Conservation (phyloP, 2,888 invertebrate genomes). For the Morpho helenor region DNA sequence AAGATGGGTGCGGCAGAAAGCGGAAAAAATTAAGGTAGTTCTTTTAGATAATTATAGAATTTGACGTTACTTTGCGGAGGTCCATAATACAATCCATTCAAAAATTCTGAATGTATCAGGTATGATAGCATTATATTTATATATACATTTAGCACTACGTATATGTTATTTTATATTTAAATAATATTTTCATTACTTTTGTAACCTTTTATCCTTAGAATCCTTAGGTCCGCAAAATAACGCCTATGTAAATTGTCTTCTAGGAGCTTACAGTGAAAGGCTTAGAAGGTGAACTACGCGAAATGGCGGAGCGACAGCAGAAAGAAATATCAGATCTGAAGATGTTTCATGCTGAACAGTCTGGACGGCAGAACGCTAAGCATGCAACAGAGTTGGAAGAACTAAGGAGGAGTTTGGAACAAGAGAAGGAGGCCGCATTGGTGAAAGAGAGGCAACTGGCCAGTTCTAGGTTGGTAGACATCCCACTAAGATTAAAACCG, state of each 20-base stretch:
- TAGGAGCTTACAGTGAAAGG: slow-evolving; percentile 92
- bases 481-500: too few relatives aligned
- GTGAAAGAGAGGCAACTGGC: slow-evolving; percentile 67
- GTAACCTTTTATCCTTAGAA: too few relatives aligned
- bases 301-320: slow-evolving; percentile 86
- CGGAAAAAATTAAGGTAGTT: slow-evolving; percentile 89
- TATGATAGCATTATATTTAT: too few relatives aligned
- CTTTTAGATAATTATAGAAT: background rate
- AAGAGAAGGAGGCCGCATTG: slow-evolving; percentile 61
- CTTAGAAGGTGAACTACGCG: slow-evolving; percentile 89
- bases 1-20: slow-evolving; percentile 90
- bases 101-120: too few relatives aligned
- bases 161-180: too few relatives aligned
- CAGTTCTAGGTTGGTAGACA: slow-evolving; percentile 55
- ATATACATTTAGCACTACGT: too few relatives aligned
- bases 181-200: too few relatives aligned
- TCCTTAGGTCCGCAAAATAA: too few relatives aligned
- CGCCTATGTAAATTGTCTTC: slow-evolving; percentile 4
- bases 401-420: slow-evolving; percentile 77
- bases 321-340: slow-evolving; percentile 79
- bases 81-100: too few relatives aligned
- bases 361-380: slow-evolving; percentile 56
- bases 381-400: slow-evolving; percentile 65
- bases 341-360: slow-evolving; percentile 62
- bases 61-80: too few relatives aligned